A percentile compares a stretch with the other conserved stretches of the same genome.
Conservation (phyloP, 1,140 invertebrate genomes). For the Gerris buenoi region DNA sequence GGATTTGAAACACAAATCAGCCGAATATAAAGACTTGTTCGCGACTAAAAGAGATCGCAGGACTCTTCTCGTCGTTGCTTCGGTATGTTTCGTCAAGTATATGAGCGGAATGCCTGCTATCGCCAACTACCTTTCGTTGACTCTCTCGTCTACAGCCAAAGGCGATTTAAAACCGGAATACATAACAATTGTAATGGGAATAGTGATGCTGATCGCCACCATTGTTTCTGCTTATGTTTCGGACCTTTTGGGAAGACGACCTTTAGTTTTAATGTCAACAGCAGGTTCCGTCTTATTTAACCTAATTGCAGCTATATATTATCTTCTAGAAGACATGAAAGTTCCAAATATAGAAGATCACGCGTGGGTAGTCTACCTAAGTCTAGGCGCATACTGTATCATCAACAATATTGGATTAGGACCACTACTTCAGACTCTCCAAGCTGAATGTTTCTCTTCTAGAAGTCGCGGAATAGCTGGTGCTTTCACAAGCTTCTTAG, state of each 20-base stretch:
- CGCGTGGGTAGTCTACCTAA: slow-evolving; percentile 16
- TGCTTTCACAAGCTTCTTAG: not conserved
- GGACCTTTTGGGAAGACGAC: slow-evolving; percentile 33
- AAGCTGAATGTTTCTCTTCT: slow-evolving; percentile 15
- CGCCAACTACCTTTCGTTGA: slow-evolving; percentile 16
- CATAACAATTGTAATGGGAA: slow-evolving; percentile 19
- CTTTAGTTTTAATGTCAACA: slow-evolving; percentile 39
- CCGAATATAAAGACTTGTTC: slow-evolving; percentile 14
- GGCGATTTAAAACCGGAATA: slow-evolving; percentile 14
- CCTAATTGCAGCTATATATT: slow-evolving; percentile 4
- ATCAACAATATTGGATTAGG: slow-evolving; percentile 13
- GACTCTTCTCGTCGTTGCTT: slow-evolving; percentile 18
- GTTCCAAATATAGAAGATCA: not conserved
- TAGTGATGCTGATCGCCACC: slow-evolving; percentile 28
- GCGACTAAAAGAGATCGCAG: slow-evolving; percentile 12
- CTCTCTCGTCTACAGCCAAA: slow-evolving; percentile 11
- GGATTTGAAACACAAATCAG: slow-evolving; percentile 9
- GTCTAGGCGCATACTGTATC: slow-evolving; percentile 9
- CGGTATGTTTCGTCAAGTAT: slow-evolving; percentile 16
- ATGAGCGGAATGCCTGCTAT: slow-evolving; percentile 18
- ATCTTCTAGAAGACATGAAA: slow-evolving; percentile 2
- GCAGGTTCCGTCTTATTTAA: slow-evolving; percentile 12
- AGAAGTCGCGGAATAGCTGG: slow-evolving; percentile 10
- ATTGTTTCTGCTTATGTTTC: slow-evolving; percentile 28
- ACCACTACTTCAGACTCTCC: slow-evolving; percentile 17